Evolutionary conservation across 2,888 invertebrate genomes (phyloP).

Genomic region (Herminia tarsipennalis): DNA sequence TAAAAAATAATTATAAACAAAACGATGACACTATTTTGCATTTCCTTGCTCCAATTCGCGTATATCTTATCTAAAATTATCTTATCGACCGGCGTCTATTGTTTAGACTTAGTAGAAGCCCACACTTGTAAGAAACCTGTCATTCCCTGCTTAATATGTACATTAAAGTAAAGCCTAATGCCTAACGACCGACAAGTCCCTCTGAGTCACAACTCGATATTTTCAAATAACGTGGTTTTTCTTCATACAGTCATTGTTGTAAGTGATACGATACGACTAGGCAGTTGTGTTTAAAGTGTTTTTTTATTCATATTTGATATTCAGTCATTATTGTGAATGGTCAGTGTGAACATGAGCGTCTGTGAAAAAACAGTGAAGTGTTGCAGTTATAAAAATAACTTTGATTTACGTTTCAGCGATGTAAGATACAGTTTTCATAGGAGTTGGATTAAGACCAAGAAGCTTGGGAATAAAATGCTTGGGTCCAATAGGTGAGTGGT

Average conservation of each 20-base stretch:
- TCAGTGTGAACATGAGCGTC: constrained; percentile 31
- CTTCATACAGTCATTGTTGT: constrained; percentile 15
- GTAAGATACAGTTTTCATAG: constrained; percentile 57
- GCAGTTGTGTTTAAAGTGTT: too few relatives aligned
- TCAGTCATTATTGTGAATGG: constrained; percentile 19
- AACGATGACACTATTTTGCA: constrained; percentile 42
- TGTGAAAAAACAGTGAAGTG: constrained; percentile 57
- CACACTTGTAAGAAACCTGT: not conserved
- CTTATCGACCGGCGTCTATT: constrained; percentile 26
- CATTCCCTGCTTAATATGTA: not conserved
- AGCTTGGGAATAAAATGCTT: constrained; percentile 55
- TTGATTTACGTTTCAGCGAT: constrained; percentile 53
- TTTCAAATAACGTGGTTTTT: constrained; percentile 2
- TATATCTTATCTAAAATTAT: constrained; percentile 65
- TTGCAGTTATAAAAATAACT: constrained; percentile 47
- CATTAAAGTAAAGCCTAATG: too few relatives aligned
- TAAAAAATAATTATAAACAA: too few relatives aligned
- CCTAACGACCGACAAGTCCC: too few relatives aligned
- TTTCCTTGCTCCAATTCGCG: constrained; percentile 69
- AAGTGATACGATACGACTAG: too few relatives aligned
- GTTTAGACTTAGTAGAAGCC: constrained; percentile 11
- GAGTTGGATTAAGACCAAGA: constrained; percentile 67
- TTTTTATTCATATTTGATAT: too few relatives aligned
- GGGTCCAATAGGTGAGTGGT: constrained; percentile 64
- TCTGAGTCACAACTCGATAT: too few relatives aligned